A percentile compares a stretch with the other conserved stretches of the same genome.
These are phyloP conservation scores for Sebastes miniatus DNA, from an alignment of 2,797 vertebrate genomes.

Conservation along the genomic window DNA sequence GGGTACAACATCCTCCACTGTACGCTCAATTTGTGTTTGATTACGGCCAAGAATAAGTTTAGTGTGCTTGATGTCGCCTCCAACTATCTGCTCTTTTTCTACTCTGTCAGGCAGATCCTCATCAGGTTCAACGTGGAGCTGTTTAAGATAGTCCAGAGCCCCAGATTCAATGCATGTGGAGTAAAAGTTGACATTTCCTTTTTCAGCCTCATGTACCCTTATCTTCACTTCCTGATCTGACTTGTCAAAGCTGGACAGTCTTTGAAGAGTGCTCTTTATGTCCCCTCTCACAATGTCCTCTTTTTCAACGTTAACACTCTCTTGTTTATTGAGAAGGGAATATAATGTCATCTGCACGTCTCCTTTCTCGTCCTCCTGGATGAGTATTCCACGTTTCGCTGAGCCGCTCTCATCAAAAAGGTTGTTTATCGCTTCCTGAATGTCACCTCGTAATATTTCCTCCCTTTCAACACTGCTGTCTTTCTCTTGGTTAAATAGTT, in stretches of 20 bases:
- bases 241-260: conserved; percentile 78
- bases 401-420: conserved; percentile 80
- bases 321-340: conserved; percentile 89
- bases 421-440: conserved; percentile 88
- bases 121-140: conserved; percentile 81
- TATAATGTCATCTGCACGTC: conserved; percentile 93
- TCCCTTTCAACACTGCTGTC: conserved; percentile 83
- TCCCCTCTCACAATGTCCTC: conserved; percentile 87
- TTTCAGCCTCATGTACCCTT: conserved; percentile 87
- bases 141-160: conserved; percentile 88
- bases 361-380: conserved; percentile 93
- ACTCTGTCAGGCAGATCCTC: conserved; percentile 63
- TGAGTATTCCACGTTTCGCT: conserved; percentile 89
- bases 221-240: conserved; percentile 75
- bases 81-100: conserved; percentile 84
- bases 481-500: conserved; percentile 85
- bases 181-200: conserved; percentile 92
- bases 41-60: conserved; percentile 85
- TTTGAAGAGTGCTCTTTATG: conserved; percentile 86
- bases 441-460: conserved; percentile 88
- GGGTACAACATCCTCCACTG: conserved; percentile 88
- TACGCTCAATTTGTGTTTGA: conserved; percentile 83
- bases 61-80: conserved; percentile 87
- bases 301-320: conserved; percentile 72
- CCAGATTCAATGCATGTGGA: conserved; percentile 95